Conservation (phyloP, 1,140 invertebrate genomes). For the Latrodectus geometricus region DNA sequence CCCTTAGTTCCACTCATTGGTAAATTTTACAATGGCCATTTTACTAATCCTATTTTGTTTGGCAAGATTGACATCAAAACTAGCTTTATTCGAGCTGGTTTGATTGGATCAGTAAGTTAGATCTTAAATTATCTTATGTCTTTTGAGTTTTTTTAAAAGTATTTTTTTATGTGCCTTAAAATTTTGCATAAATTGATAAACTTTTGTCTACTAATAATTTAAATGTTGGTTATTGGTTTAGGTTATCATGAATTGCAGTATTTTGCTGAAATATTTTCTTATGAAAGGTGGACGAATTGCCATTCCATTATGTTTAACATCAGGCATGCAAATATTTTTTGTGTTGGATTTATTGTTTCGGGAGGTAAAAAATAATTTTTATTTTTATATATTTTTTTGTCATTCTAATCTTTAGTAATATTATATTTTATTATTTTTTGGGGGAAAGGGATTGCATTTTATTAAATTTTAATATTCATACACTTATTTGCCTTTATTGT, state of each 20-base stretch:
- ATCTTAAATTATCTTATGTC: not conserved
- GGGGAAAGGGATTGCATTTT: no score
- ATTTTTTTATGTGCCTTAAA: not conserved
- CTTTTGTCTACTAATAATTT: not conserved
- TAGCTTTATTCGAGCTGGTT: conserved; percentile 41
- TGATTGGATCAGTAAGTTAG: conserved; percentile 52
- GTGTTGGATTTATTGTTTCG: conserved; percentile 27
- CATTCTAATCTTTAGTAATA: no score
- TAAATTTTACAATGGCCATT: conserved; percentile 45
- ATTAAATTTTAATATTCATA: no score
- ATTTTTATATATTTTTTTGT: no score
- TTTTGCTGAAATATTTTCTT: conserved; percentile 37
- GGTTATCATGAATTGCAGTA: conserved; percentile 40
- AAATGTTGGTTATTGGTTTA: conserved; percentile 10
- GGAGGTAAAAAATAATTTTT: conserved; percentile 16
- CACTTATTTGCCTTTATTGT: no score
- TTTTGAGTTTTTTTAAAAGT: conserved; percentile 1
- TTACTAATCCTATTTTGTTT: conserved; percentile 44
- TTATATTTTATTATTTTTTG: no score
- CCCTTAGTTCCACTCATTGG: conserved; percentile 33
- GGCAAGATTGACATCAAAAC: conserved; percentile 47
- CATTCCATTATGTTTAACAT: conserved; percentile 29
- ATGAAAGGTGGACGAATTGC: conserved; percentile 18
- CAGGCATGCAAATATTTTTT: conserved; percentile 47
- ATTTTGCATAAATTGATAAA: not conserved